These are phyloP conservation scores for Micromesistius poutassou DNA, from an alignment of 2,797 vertebrate species.

Conservation along the genomic window DNA sequence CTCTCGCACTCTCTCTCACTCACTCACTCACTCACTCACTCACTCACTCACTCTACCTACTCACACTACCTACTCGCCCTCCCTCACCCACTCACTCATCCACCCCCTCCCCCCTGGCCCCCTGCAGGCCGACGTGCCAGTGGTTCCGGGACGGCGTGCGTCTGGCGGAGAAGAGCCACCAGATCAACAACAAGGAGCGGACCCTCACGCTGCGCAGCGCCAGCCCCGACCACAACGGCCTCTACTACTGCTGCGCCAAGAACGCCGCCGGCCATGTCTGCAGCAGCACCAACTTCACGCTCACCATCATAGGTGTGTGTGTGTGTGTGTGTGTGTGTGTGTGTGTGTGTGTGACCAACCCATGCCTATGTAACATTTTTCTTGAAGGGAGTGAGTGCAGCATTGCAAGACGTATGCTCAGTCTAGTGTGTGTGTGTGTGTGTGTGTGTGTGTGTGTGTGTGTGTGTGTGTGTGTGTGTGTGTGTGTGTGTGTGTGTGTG, in stretches of 20 bases:
- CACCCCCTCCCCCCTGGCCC: background rate
- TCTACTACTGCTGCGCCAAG: constrained; percentile 91
- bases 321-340: constrained; percentile 5
- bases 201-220: constrained; percentile 80
- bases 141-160: constrained; percentile 85
- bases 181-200: constrained; percentile 87
- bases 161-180: constrained; percentile 76
- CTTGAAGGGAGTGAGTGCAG: constrained; percentile 23
- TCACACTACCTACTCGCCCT: too few species aligned
- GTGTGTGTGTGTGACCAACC: constrained; percentile 33
- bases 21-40: too few species aligned
- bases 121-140: constrained; percentile 82
- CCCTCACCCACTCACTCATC: too few species aligned
- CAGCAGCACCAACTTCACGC: constrained; percentile 87
- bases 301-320: constrained; percentile 83
- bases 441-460: background rate
- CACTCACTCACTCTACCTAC: too few species aligned
- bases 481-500: background rate
- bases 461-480: background rate
- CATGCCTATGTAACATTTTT: constrained; percentile 34
- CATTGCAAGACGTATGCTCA: background rate
- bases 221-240: constrained; percentile 81
- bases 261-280: constrained; percentile 83
- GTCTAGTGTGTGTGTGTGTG: constrained; percentile 1
- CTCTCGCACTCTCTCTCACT: too few species aligned